These are phyloP conservation scores for Parnassius apollo DNA, from an alignment of 2,888 invertebrate genomes.

Conservation along the genomic window DNA sequence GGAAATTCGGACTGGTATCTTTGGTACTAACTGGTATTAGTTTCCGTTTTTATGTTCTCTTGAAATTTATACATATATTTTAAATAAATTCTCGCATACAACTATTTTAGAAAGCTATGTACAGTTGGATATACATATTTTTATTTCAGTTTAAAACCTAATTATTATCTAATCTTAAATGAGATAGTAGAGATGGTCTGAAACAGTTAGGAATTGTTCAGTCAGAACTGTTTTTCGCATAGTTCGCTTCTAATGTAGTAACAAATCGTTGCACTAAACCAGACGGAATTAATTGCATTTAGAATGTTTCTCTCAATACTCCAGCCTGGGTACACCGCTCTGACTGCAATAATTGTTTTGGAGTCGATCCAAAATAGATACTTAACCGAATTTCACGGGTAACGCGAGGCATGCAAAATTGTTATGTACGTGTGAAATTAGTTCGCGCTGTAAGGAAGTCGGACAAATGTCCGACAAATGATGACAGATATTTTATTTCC, in stretches of 20 bases:
- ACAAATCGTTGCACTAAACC: constrained; percentile 31
- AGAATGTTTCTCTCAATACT: constrained; percentile 51
- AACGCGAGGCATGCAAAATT: constrained; percentile 57
- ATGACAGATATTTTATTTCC: constrained; percentile 2
- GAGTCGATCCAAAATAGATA: constrained; percentile 75
- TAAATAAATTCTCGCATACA: no score
- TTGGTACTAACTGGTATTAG: no score
- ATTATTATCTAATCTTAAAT: no score
- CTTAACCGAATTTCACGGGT: constrained; percentile 70
- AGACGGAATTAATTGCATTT: constrained; percentile 57
- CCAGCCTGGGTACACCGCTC: constrained; percentile 48
- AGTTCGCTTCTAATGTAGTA: constrained; percentile 20
- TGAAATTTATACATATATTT: no score
- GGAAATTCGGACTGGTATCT: no score
- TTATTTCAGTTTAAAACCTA: no score
- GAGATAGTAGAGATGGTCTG: no score
- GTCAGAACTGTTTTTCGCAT: constrained; percentile 17
- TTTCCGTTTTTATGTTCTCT: no score
- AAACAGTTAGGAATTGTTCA: neutral
- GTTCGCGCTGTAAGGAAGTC: constrained; percentile 23
- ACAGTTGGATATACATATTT: no score
- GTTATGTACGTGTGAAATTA: constrained; percentile 43
- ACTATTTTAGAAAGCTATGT: no score
- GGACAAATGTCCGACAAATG: neutral
- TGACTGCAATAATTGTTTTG: constrained; percentile 76